Base-by-base conservation (phyloP, 2,888 invertebrate genomes). In the Macrophya alboannulata region DNA sequence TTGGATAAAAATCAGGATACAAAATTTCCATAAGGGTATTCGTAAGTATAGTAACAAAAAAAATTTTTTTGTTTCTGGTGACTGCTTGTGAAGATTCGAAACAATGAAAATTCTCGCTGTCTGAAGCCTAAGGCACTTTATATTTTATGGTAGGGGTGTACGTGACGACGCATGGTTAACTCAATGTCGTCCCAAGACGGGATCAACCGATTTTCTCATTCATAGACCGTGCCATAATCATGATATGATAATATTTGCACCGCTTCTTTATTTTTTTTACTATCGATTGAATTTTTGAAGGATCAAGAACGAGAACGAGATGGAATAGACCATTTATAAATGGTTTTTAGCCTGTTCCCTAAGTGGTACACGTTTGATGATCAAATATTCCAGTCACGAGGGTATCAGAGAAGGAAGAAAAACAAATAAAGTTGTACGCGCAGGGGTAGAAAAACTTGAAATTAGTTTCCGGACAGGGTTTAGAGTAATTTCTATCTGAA, bases 401-500 rank as follows among this genome's bases (percentile, higher is more conserved):
- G 25, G 51, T 55, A 10, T 76, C 55, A 15, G 51, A 12, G 77
- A 9, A 2, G n/a, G 10, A 55, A 51, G 51, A 51, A 77, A 55
- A 77, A 77, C 17, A 21, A 77, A 55, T 15, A 51, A 77, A 31
- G 51, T 55, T 31, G 15, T 15, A 31, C 31, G 12, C 31, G 51
- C 8, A 31, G 51, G 31, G 31, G 77, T 55, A 10, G 55, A 25
- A 77, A 3, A 77, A 77, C 77, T 77, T 77, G 77, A 55, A 77
- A 77, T 77, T 77, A 77, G 77, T 77, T 77, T 55, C 55, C 55
- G 6, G 51, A 31, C 6, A 77, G 31, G n/a, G 77, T 51, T 77
- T 77, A 77, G 31, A 77, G 77, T 55, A 55, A 77, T 77, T 77
- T 77, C 77, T 77, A 55, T 77, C 37, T 55, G 12, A 10, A 68